Percentiles rank a stretch among this genome's conserved stretches.
Conservation (phyloP, 2,888 invertebrate genomes). For the Lasiommata megera region DNA sequence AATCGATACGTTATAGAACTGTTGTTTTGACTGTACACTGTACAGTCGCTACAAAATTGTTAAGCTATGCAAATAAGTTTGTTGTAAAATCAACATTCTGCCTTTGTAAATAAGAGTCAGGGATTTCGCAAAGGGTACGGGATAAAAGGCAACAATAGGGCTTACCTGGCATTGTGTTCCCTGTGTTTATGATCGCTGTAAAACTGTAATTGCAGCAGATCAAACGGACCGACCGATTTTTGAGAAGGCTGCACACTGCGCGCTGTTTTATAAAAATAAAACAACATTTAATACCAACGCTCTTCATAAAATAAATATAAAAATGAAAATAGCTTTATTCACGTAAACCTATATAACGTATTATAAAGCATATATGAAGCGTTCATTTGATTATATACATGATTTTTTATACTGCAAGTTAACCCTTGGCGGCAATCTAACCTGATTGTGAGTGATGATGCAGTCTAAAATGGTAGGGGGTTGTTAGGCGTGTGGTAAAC, state of each 20-base stretch:
- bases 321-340: too few relatives aligned
- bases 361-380: too few relatives aligned
- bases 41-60: background rate
- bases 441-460: too few relatives aligned
- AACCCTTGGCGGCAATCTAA: too few relatives aligned
- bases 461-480: too few relatives aligned
- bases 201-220: slow-evolving; percentile 75
- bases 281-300: too few relatives aligned
- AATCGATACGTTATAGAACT: background rate
- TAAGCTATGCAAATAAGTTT: background rate
- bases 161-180: slow-evolving; percentile 66
- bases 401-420: too few relatives aligned
- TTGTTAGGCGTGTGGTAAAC: too few relatives aligned
- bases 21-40: background rate
- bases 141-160: slow-evolving; percentile 54
- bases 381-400: too few relatives aligned
- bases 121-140: slow-evolving; percentile 18
- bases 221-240: slow-evolving; percentile 60
- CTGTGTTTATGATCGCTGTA: slow-evolving; percentile 69
- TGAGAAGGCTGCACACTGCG: slow-evolving; percentile 26
- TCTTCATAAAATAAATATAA: too few relatives aligned
- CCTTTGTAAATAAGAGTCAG: slow-evolving; percentile 4
- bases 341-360: too few relatives aligned
- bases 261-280: too few relatives aligned
- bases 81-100: slow-evolving; percentile 9